These are phyloP conservation scores for Macrotis lagotis DNA, from an alignment of 2,113 vertebrate species.

Conservation along the genomic window DNA sequence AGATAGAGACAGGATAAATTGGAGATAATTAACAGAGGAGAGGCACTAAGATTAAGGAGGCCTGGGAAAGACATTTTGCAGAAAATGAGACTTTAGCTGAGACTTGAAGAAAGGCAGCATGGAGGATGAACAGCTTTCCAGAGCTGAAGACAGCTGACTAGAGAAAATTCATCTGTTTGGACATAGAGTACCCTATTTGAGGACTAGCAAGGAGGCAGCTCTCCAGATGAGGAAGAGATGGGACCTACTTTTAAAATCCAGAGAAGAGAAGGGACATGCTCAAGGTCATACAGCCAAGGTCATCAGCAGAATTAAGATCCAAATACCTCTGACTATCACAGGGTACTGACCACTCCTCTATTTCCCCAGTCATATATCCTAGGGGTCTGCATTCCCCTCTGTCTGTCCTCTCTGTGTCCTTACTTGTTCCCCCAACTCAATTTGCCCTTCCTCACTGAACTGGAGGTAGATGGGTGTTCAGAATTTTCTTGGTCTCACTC, in stretches of 20 bases:
- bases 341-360: background rate
- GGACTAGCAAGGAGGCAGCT: background rate
- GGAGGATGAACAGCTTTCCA: background rate
- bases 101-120: background rate
- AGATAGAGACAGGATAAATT: background rate
- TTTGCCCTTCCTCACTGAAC: background rate
- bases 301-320: slow-evolving; percentile 1
- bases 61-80: background rate
- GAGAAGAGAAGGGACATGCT: slow-evolving; percentile 12
- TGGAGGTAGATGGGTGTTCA: background rate
- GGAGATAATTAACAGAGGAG: background rate
- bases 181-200: background rate
- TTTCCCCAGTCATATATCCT: background rate
- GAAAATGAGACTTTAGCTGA: background rate
- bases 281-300: background rate
- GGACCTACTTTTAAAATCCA: slow-evolving; percentile 37
- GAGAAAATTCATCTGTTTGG: background rate
- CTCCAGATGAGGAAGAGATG: background rate
- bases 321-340: background rate
- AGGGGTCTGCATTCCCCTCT: background rate
- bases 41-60: background rate
- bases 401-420: background rate
- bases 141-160: background rate
- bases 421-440: background rate
- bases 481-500: slow-evolving; percentile 15